Percentiles rank a stretch among this genome's conserved stretches.
Evolutionary conservation across 2,113 vertebrate species (phyloP).

Genomic region (Toxotes jaculatrix): DNA sequence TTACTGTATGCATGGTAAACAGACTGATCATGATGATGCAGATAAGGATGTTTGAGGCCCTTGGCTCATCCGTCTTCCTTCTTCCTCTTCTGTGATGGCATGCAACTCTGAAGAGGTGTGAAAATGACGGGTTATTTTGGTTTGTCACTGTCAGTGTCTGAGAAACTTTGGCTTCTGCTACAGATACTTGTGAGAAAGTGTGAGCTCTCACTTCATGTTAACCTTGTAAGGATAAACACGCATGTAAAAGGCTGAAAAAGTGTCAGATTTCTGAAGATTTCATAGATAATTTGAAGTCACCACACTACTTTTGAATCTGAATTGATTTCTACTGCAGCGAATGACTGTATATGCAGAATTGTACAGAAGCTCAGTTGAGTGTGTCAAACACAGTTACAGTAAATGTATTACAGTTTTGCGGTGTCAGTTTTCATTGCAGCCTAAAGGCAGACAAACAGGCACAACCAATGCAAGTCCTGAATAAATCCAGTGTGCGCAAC

Average conservation of each 20-base stretch:
- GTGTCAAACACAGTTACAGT: background rate
- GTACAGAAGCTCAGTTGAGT: background rate
- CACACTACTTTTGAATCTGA: background rate
- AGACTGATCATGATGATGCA: constrained; percentile 26
- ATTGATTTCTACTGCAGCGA: background rate
- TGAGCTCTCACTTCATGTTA: constrained; percentile 39
- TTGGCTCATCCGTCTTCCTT: constrained; percentile 33
- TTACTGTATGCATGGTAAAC: background rate
- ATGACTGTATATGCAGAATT: background rate
- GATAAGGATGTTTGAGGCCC: constrained; percentile 49
- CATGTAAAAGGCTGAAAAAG: background rate
- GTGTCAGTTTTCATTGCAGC: background rate
- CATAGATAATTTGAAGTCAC: background rate
- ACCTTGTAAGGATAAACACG: background rate
- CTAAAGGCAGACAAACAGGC: background rate
- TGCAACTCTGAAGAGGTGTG: constrained; percentile 62
- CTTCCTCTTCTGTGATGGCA: constrained; percentile 70
- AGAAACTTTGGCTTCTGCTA: constrained; percentile 39
- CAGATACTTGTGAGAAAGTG: constrained; percentile 63
- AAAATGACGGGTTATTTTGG: constrained; percentile 66
- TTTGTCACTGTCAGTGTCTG: constrained; percentile 27
- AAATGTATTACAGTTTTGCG: background rate
- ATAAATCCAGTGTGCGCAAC: background rate
- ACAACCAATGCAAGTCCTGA: background rate
- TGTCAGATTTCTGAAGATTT: background rate